A percentile compares a stretch with the other conserved stretches of the same genome.
phyloP scores from a whole-genome alignment of 2,113 vertebrate species.

The Bubo blakistoni region DNA sequence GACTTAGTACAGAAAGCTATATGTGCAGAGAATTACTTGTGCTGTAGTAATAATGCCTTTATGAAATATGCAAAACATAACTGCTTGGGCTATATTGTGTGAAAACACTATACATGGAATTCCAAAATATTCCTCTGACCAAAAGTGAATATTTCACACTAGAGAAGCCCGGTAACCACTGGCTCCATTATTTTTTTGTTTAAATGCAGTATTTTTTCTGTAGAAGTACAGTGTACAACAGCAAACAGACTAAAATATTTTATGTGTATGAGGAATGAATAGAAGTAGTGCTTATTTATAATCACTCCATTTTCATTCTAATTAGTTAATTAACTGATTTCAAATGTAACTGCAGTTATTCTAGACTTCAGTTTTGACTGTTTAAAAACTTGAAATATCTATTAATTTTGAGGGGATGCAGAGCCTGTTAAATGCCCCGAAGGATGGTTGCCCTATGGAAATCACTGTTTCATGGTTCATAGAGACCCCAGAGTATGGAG shows the following conservation, averaged over 20 bases:
- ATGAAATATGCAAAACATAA: not conserved
- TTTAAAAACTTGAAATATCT: not conserved
- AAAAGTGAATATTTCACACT: not conserved
- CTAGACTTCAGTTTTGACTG: not conserved
- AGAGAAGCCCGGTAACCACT: not conserved
- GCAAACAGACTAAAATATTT: not conserved
- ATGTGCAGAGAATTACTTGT: not conserved
- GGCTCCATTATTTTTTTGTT: not conserved
- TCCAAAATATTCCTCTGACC: not conserved
- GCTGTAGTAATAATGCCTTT: not conserved
- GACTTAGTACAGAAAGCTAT: not conserved
- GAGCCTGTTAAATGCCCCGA: conserved; percentile 76
- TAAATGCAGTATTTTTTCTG: not conserved
- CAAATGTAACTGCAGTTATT: not conserved
- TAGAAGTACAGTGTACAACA: not conserved
- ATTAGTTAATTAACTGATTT: not conserved
- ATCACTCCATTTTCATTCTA: not conserved
- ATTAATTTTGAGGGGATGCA: conserved; percentile 55
- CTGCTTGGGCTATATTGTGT: not conserved
- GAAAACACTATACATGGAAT: not conserved
- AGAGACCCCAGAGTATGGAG: conserved; percentile 78
- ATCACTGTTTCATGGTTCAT: conserved; percentile 82
- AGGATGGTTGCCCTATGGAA: conserved; percentile 83
- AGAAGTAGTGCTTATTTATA: not conserved
- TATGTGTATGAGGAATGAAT: not conserved